Base-by-base conservation (phyloP, 2,888 invertebrate genomes). In the Andrena bucephala region DNA sequence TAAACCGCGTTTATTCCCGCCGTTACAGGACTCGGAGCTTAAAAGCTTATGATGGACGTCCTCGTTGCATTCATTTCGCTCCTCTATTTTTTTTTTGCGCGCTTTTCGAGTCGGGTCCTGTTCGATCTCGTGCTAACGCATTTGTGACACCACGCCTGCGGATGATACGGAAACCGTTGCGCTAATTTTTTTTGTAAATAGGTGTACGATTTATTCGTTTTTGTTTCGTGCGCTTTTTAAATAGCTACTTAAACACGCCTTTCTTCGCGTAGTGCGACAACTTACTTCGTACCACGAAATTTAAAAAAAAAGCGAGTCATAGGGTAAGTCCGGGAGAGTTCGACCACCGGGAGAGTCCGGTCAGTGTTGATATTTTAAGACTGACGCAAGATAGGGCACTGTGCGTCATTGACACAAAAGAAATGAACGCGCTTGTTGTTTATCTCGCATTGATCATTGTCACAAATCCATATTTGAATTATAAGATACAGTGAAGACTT, bases 21-120 rank as follows among this genome's bases (percentile, higher is more conserved):
- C 84, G 65, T 72, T 79, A 71, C 50, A 27, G 74, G 31, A 54
- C 33, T 20, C 27, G 8, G 33, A 54, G 74, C 54, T 83, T 78
- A 78, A 83, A 83, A 83, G 77, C 83, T 83, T 74, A 83, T 83
- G 83, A 83, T 83, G 77, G 60, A 83, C 83, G 74, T 60, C 13
- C 59, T 31, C 31, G n/a, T 20, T 29, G 36, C 8, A 36, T 63
- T 48, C 65, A 31, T 62, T 65, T 36, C 8, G 10, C n/a, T 57
- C 36, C 42, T 50, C 52, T 54, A 62, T 67, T 67, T 75, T 5
- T 75, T 5, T 5, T 20, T 31, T 57, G 10, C 57, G 16, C 16
- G 8, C 36, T 62, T 62, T 52, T n/a, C n/a, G 24, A 67, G 52
- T 29, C 24, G 16, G 8, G 29, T 27, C 3, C 13, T 71, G 33